phyloP scores from a whole-genome alignment of 2,888 invertebrate species.

The Mycalesis mineus region DNA sequence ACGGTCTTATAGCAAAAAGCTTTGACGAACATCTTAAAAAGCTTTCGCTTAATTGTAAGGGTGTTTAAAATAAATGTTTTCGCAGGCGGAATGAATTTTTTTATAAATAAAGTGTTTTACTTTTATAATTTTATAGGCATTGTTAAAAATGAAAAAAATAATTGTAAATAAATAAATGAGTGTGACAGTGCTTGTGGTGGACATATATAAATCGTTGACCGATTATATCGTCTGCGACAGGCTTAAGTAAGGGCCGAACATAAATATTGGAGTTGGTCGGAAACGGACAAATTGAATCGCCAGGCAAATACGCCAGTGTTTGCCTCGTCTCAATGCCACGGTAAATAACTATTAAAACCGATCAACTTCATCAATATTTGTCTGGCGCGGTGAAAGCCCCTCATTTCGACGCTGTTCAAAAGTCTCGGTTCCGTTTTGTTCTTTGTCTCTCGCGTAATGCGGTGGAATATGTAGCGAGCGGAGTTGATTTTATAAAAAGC shows the following conservation, averaged over 20 bases:
- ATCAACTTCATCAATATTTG: slow-evolving; percentile 45
- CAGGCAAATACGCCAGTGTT: slow-evolving; percentile 31
- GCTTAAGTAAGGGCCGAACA: slow-evolving; percentile 21
- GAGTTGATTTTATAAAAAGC: neutral
- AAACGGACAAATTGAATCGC: slow-evolving; percentile 32
- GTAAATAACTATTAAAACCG: slow-evolving; percentile 39
- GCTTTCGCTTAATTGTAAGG: no score
- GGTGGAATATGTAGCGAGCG: neutral
- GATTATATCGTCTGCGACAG: neutral
- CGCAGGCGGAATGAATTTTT: no score
- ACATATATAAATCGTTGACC: no score
- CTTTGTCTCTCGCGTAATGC: neutral
- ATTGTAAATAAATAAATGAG: no score
- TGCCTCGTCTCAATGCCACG: slow-evolving; percentile 30
- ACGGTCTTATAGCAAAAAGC: no score
- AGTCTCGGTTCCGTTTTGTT: neutral
- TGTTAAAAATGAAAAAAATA: no score
- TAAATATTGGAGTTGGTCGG: slow-evolving; percentile 31
- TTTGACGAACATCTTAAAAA: no score
- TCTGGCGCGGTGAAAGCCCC: slow-evolving; percentile 24
- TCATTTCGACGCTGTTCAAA: slow-evolving; percentile 3
- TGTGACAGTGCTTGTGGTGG: no score
- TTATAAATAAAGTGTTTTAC: no score
- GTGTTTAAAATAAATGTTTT: no score
- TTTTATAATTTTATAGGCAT: no score